Evolutionary conservation across 1,140 invertebrate species (phyloP).

Genomic region (Adoxophyes honmai): DNA sequence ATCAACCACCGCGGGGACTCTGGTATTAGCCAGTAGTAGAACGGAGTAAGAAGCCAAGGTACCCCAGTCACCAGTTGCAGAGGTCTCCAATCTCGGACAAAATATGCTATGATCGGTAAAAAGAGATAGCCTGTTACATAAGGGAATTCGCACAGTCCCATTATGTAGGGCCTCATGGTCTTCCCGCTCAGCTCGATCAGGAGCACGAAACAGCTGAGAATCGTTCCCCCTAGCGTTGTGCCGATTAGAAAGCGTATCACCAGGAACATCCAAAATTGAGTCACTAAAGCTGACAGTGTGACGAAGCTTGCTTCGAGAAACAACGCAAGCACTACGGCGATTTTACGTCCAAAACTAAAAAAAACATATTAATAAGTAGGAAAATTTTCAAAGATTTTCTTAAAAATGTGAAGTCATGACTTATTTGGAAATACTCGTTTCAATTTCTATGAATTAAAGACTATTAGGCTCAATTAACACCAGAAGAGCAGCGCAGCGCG

Average conservation of each 20-base stretch:
- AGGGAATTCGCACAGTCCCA: constrained; percentile 45
- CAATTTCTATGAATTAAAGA: no score
- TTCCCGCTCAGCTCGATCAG: constrained; percentile 71
- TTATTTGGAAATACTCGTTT: no score
- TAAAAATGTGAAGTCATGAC: no score
- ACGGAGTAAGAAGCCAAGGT: constrained; percentile 60
- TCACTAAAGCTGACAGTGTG: constrained; percentile 77
- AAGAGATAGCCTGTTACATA: constrained; percentile 74
- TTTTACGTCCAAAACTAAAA: constrained; percentile 80
- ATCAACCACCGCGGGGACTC: constrained; percentile 68
- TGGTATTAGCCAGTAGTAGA: constrained; percentile 55
- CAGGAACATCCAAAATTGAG: constrained; percentile 80
- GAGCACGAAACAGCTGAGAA: constrained; percentile 78
- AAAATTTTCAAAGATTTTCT: no score
- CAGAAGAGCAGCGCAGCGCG: no score
- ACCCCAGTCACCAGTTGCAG: constrained; percentile 81
- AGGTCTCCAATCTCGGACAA: constrained; percentile 81
- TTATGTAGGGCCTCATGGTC: constrained; percentile 55
- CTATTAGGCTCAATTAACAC: no score
- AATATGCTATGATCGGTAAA: constrained; percentile 80
- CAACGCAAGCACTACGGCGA: constrained; percentile 77
- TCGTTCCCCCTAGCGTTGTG: constrained; percentile 78
- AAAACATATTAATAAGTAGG: no score
- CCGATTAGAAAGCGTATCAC: constrained; percentile 79
- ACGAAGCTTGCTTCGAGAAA: constrained; percentile 77